Percentiles rank a stretch among this genome's conserved stretches.
phyloP scores from a whole-genome alignment of 2,113 vertebrate genomes.

The Phalacrocorax aristotelis region DNA sequence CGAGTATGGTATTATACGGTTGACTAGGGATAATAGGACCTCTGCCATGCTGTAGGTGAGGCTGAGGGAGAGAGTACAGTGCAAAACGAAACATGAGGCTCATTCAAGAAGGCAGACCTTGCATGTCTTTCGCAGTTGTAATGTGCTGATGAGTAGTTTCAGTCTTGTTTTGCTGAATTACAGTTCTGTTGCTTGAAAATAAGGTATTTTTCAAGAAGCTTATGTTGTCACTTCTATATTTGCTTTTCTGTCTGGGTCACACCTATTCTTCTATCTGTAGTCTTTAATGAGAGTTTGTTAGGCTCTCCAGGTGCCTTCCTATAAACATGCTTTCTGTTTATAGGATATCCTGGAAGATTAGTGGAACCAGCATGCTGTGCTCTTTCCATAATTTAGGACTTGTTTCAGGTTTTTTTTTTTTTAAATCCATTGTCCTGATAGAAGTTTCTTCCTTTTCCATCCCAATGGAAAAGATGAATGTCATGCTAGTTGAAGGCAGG shows the following conservation, averaged over 20 bases:
- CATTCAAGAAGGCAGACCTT: background rate
- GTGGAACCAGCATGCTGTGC: background rate
- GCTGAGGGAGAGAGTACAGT: background rate
- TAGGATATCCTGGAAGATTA: background rate
- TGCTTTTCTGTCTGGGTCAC: background rate
- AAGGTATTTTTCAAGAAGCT: background rate
- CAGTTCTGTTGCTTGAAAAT: background rate
- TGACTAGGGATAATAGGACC: background rate
- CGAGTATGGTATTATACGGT: background rate
- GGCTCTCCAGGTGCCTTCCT: background rate
- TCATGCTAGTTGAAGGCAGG: background rate
- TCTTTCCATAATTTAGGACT: background rate
- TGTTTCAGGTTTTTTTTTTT: background rate
- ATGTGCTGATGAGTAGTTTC: background rate
- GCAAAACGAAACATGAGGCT: background rate
- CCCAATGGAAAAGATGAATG: background rate
- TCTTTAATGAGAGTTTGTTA: background rate
- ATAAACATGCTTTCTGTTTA: background rate
- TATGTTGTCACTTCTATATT: background rate
- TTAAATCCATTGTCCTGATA: background rate
- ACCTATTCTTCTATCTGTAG: background rate
- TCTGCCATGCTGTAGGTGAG: background rate
- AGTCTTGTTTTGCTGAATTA: background rate
- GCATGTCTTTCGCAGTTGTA: background rate
- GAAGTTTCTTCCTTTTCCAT: background rate